A percentile compares a stretch with the other conserved stretches of the same genome.
These are phyloP conservation scores for Carassius gibelio DNA, from an alignment of 2,113 vertebrate species.

Conservation along the genomic window DNA sequence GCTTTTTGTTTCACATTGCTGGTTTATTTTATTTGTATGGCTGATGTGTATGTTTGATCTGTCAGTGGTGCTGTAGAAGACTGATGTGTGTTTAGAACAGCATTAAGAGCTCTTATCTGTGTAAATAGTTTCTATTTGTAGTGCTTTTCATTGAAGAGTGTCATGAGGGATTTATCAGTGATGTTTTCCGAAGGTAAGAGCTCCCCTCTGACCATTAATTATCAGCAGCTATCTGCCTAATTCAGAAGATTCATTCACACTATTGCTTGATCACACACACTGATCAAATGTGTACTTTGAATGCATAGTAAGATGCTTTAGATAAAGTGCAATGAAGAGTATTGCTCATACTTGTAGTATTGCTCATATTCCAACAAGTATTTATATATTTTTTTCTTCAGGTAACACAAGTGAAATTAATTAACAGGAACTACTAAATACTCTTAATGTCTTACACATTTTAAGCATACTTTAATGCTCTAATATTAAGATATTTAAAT, in stretches of 20 bases:
- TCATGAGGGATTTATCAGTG: neutral
- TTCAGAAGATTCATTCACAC: conserved; percentile 16
- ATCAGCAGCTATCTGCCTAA: neutral
- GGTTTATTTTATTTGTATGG: neutral
- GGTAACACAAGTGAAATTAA: neutral
- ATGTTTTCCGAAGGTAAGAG: conserved; percentile 19
- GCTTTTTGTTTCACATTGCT: neutral
- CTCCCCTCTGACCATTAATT: conserved; percentile 5
- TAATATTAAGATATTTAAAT: too few species aligned
- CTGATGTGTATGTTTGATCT: conserved; percentile 1
- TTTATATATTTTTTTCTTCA: neutral
- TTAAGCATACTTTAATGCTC: too few species aligned
- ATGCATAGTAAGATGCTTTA: neutral
- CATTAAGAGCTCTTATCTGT: conserved; percentile 19
- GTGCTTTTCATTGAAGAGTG: neutral
- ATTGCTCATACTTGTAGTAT: neutral
- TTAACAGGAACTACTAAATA: too few species aligned
- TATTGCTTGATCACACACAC: neutral
- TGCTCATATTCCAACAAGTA: neutral
- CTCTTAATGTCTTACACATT: too few species aligned
- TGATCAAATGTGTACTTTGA: neutral
- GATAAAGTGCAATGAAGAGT: neutral
- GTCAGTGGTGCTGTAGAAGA: neutral
- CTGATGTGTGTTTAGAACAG: neutral
- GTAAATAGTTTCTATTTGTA: neutral